A percentile compares a stretch with the other conserved stretches of the same genome.
phyloP scores from a whole-genome alignment of 2,113 vertebrate genomes.

The Corythornis vintsioides region DNA sequence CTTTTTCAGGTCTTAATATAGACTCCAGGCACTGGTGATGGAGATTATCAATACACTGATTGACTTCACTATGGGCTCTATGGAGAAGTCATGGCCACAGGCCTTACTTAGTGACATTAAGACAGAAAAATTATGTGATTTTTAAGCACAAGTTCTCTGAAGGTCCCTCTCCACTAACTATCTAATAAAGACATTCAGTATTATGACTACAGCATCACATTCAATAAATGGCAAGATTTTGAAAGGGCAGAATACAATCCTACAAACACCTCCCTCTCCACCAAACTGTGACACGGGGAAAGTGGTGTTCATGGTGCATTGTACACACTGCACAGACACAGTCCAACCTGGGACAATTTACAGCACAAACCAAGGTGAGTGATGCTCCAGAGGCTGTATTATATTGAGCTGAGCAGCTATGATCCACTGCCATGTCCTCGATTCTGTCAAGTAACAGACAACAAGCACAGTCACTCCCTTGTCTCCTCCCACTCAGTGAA shows the following conservation, averaged over 20 bases:
- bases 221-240: neutral
- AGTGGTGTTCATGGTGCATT: neutral
- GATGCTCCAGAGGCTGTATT: neutral
- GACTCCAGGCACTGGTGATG: neutral
- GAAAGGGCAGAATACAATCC: neutral
- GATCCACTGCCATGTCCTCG: neutral
- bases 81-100: neutral
- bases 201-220: neutral
- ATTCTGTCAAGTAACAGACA: constrained; percentile 5
- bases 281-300: neutral
- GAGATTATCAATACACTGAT: neutral
- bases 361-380: neutral
- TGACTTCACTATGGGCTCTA: neutral
- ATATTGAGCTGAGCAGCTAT: neutral
- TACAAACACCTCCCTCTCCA: neutral
- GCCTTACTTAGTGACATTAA: neutral
- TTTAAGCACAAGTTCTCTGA: neutral
- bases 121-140: neutral
- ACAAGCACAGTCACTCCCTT: neutral
- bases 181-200: neutral
- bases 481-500: constrained; percentile 13
- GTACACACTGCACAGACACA: neutral
- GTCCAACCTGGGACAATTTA: neutral
- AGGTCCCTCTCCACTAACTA: neutral
- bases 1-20: neutral